Percentiles rank a stretch among this genome's conserved stretches.
phyloP scores from a whole-genome alignment of 2,888 invertebrate genomes.

The Ethmia dodecea region DNA sequence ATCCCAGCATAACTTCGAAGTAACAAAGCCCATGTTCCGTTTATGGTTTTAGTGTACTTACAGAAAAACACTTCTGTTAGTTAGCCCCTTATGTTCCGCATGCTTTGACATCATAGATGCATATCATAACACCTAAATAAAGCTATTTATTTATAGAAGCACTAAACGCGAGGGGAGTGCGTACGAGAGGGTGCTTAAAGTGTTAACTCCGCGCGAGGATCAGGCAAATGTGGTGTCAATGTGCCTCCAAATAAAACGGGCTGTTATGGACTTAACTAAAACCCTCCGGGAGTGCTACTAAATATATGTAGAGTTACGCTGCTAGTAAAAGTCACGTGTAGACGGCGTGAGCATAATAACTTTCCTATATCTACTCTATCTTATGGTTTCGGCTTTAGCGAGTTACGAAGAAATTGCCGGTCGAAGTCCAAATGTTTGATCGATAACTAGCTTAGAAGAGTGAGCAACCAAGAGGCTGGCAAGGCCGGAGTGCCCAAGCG shows the following conservation, averaged over 20 bases:
- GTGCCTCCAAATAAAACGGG: constrained; percentile 12
- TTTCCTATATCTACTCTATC: no score
- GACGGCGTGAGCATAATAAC: no score
- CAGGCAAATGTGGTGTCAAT: constrained; percentile 31
- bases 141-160: constrained; percentile 36
- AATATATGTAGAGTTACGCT: no score
- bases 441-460: no score
- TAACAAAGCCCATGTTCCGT: no score
- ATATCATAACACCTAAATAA: constrained; percentile 27
- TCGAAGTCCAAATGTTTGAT: no score
- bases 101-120: constrained; percentile 26
- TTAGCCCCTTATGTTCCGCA: constrained; percentile 16
- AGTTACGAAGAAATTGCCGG: no score
- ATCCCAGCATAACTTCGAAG: no score
- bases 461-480: neutral
- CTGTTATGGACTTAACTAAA: constrained; percentile 9
- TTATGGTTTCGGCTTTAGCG: no score
- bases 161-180: constrained; percentile 24
- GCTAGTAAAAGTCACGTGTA: no score
- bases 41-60: neutral
- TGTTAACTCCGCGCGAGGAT: constrained; percentile 23
- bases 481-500: no score
- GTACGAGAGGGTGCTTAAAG: constrained; percentile 21
- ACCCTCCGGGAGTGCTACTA: no score
- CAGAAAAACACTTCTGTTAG: constrained; percentile 1